Conservation (phyloP, 1,140 invertebrate species). For the Hydropsyche tenuis region DNA sequence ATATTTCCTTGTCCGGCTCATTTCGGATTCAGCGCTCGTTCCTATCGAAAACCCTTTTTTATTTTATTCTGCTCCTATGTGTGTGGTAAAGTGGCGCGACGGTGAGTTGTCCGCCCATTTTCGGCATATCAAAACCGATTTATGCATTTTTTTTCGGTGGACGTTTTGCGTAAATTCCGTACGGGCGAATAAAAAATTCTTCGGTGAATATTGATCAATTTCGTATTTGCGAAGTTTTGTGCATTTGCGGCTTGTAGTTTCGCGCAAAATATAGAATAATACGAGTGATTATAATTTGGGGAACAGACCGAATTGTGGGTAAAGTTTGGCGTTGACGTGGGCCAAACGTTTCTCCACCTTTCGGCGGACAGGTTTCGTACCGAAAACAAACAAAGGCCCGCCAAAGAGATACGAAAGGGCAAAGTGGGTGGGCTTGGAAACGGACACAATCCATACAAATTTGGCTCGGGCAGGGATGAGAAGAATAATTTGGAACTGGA, state of each 20-base stretch:
- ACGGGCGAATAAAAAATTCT: no score
- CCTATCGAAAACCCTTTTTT: slow-evolving; percentile 35
- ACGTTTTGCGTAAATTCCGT: no score
- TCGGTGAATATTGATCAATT: no score
- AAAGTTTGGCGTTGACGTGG: slow-evolving; percentile 18
- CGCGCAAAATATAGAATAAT: no score
- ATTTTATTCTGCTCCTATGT: neutral
- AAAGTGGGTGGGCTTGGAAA: neutral
- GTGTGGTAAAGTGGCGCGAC: no score
- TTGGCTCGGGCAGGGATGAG: neutral
- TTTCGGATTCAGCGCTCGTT: slow-evolving; percentile 30
- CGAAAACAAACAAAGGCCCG: slow-evolving; percentile 4
- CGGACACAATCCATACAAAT: slow-evolving; percentile 15
- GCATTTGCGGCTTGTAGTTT: no score
- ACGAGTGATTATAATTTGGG: no score
- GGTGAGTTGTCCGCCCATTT: no score
- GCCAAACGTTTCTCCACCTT: neutral
- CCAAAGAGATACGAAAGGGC: no score
- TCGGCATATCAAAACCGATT: no score
- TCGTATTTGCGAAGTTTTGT: no score
- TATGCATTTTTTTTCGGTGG: no score
- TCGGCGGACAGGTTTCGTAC: slow-evolving; percentile 2
- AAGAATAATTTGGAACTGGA: neutral
- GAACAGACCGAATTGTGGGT: neutral
- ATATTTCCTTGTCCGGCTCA: slow-evolving; percentile 33